Evolutionary conservation across 2,113 vertebrate genomes (phyloP).

Genomic region (Corythornis madagascariensis): DNA sequence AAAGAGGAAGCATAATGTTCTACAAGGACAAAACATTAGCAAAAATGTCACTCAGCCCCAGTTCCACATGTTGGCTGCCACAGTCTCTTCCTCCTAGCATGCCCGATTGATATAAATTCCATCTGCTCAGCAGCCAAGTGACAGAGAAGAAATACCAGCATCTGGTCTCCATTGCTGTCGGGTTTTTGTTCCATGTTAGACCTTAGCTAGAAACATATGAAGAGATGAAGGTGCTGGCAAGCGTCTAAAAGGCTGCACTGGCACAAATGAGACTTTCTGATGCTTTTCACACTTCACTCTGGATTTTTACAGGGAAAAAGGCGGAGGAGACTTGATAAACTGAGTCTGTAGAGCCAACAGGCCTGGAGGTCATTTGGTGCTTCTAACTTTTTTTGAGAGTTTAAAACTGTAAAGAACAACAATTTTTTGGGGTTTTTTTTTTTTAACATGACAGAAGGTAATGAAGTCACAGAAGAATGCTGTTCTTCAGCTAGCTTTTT

Average conservation of each 20-base stretch:
- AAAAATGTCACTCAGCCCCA: slow-evolving; percentile 98
- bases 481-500: slow-evolving; percentile 61
- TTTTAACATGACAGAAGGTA: slow-evolving; percentile 73
- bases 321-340: slow-evolving; percentile 78
- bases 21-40: slow-evolving; percentile 99
- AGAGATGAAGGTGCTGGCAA: slow-evolving; percentile 86
- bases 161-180: slow-evolving; percentile 95
- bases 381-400: slow-evolving; percentile 63
- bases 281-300: slow-evolving; percentile 85
- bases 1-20: slow-evolving; percentile 99
- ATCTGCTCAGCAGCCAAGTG: slow-evolving; percentile 96
- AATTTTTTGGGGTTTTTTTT: slow-evolving; percentile 38
- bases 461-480: slow-evolving; percentile 74
- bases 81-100: slow-evolving; percentile 86
- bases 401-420: slow-evolving; percentile 71
- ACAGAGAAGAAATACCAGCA: slow-evolving; percentile 92
- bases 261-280: slow-evolving; percentile 82
- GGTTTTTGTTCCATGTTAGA: slow-evolving; percentile 89
- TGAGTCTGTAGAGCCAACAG: slow-evolving; percentile 69
- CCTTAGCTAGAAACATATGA: slow-evolving; percentile 90
- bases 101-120: slow-evolving; percentile 95
- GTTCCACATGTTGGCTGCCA: slow-evolving; percentile 95
- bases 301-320: slow-evolving; percentile 76
- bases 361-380: slow-evolving; percentile 76
- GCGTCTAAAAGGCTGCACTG: slow-evolving; percentile 80